Percentiles rank a stretch among this genome's conserved stretches.
Evolutionary conservation across 2,888 invertebrate genomes (phyloP).

Genomic region (Vanessa cardui): DNA sequence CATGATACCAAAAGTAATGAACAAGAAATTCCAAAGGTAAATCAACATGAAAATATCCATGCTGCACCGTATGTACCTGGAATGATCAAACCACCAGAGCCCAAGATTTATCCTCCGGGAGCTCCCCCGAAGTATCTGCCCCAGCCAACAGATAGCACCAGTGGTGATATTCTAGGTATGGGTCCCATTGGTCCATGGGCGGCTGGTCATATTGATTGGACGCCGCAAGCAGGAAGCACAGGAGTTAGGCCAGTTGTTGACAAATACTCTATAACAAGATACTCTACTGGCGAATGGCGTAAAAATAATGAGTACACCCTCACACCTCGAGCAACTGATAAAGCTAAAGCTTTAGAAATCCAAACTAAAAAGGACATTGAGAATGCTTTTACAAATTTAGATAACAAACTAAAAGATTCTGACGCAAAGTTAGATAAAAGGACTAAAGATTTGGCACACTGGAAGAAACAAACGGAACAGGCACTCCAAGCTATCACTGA

Average conservation of each 20-base stretch:
- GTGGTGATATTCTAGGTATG: conserved; percentile 73
- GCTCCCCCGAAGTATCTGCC: conserved; percentile 72
- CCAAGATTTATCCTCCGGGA: conserved; percentile 58
- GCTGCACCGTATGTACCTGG: conserved; percentile 65
- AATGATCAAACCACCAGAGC: conserved; percentile 57
- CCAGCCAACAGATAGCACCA: conserved; percentile 69
- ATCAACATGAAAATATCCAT: conserved; percentile 43
- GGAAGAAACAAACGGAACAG: conserved; percentile 87
- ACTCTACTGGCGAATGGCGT: conserved; percentile 89
- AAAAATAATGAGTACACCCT: conserved; percentile 81
- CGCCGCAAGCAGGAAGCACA: conserved; percentile 87
- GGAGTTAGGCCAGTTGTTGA: conserved; percentile 90
- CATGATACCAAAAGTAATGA: conserved; percentile 33
- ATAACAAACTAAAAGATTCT: conserved; percentile 77
- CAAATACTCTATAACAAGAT: conserved; percentile 89
- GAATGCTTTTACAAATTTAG: conserved; percentile 83
- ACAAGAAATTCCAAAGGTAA: conserved; percentile 46
- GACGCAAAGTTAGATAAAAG: conserved; percentile 57
- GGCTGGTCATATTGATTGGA: conserved; percentile 88
- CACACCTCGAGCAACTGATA: conserved; percentile 61
- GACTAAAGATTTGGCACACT: conserved; percentile 78
- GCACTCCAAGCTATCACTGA: conserved; percentile 84
- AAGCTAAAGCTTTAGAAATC: conserved; percentile 57
- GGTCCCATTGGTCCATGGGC: conserved; percentile 87
- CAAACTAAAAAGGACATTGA: conserved; percentile 58